phyloP scores from a whole-genome alignment of 2,888 invertebrate species.

The Lasioglossum marginatum region DNA sequence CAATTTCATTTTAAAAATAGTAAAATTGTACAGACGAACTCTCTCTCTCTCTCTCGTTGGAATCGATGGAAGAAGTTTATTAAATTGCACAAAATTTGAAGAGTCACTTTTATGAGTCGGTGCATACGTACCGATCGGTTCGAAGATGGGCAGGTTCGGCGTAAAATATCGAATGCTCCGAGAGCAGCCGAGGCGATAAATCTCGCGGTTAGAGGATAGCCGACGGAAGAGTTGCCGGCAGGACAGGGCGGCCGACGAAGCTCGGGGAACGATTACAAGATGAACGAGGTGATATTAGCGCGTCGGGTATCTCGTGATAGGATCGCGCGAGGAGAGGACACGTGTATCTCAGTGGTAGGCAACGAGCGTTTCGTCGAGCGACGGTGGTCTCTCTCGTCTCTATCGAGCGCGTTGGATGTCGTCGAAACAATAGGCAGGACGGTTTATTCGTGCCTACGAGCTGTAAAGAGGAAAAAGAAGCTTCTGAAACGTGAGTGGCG shows the following conservation, averaged over 20 bases:
- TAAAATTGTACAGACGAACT: not conserved
- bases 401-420: constrained; percentile 4
- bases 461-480: constrained; percentile 47
- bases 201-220: not conserved
- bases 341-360: constrained; percentile 21
- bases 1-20: not conserved
- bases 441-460: constrained; percentile 48
- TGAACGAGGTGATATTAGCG: constrained; percentile 38
- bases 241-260: not conserved
- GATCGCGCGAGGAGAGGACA: constrained; percentile 27
- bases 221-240: not conserved
- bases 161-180: not conserved
- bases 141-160: not conserved
- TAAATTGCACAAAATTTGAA: not conserved
- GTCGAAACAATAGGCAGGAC: constrained; percentile 48
- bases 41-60: no score
- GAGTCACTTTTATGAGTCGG: not conserved
- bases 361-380: constrained; percentile 17
- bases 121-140: not conserved
- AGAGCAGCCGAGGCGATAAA: not conserved
- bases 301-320: constrained; percentile 28
- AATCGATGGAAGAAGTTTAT: not conserved
- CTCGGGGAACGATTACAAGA: constrained; percentile 37
- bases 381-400: constrained; percentile 15
- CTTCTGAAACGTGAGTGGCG: constrained; percentile 55